phyloP scores from a whole-genome alignment of 2,113 vertebrate genomes.

The Panthera uncia region DNA sequence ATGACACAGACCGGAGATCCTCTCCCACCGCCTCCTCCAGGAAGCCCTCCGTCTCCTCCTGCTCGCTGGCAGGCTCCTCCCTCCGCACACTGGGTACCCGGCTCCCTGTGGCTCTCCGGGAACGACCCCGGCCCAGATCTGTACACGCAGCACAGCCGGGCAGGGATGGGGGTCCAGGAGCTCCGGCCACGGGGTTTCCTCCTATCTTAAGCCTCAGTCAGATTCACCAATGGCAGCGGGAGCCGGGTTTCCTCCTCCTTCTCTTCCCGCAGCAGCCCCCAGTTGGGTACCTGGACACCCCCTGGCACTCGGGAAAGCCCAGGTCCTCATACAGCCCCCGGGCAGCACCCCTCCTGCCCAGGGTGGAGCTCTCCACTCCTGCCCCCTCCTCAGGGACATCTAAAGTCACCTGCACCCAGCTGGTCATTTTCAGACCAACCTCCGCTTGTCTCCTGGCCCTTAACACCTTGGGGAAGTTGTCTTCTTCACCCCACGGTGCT shows the following conservation, averaged over 20 bases:
- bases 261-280: not conserved
- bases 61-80: not conserved
- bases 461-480: not conserved
- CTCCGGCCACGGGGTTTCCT: fast-evolving
- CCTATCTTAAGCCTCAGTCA: not conserved
- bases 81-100: not conserved
- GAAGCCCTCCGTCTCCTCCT: not conserved
- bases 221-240: not conserved
- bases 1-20: not conserved
- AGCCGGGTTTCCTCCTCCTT: not conserved
- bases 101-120: not conserved
- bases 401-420: not conserved
- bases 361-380: not conserved
- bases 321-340: not conserved
- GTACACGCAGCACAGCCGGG: fast-evolving
- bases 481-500: not conserved
- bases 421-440: not conserved
- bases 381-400: not conserved
- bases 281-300: too few species aligned
- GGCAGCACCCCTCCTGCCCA: not conserved
- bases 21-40: not conserved
- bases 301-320: not conserved
- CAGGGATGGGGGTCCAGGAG: fast-evolving
- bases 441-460: not conserved
- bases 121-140: fast-evolving